Percentiles rank a stretch among this genome's conserved stretches.
phyloP scores from a whole-genome alignment of 1,140 invertebrate genomes.

The Drosophila orena region DNA sequence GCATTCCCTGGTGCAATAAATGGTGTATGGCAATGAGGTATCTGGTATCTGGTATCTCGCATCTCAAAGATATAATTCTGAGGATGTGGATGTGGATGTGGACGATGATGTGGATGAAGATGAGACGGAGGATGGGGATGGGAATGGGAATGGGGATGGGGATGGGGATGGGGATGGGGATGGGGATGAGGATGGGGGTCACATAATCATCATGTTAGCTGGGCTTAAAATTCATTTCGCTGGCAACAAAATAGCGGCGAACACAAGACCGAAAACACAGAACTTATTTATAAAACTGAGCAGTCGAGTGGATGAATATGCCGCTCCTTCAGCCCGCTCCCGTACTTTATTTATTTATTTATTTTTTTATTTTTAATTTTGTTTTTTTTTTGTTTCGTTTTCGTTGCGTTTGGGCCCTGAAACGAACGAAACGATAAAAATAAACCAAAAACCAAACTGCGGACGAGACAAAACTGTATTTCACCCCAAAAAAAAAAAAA shows the following conservation, averaged over 20 bases:
- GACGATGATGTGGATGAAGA: not conserved
- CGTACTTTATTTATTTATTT: conserved; percentile 14
- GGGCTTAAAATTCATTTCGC: conserved; percentile 63
- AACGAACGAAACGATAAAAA: conserved; percentile 63
- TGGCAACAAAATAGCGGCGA: conserved; percentile 24
- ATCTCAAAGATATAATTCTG: conserved; percentile 16
- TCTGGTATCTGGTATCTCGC: not conserved
- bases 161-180: not conserved
- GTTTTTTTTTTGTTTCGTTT: conserved; percentile 3
- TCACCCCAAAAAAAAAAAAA: conserved; percentile 15
- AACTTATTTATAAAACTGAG: conserved; percentile 79
- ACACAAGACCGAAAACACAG: conserved; percentile 31
- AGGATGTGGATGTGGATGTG: not conserved
- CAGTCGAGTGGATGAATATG: conserved; percentile 75
- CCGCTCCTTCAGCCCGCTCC: conserved; percentile 27
- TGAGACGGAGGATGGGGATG: not conserved
- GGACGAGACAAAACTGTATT: conserved; percentile 30
- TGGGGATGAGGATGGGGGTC: not conserved
- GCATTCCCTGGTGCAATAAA: conserved; percentile 51
- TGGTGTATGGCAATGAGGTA: not conserved
- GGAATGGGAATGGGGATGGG: not conserved
- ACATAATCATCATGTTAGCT: conserved; percentile 37
- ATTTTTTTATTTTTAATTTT: conserved; percentile 8
- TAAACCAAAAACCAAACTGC: conserved; percentile 62
- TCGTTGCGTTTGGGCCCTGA: conserved; percentile 34